A percentile compares a stretch with the other conserved stretches of the same genome.
These are phyloP conservation scores for Drosophila cracens DNA, from an alignment of 2,888 invertebrate species.

Conservation along the genomic window DNA sequence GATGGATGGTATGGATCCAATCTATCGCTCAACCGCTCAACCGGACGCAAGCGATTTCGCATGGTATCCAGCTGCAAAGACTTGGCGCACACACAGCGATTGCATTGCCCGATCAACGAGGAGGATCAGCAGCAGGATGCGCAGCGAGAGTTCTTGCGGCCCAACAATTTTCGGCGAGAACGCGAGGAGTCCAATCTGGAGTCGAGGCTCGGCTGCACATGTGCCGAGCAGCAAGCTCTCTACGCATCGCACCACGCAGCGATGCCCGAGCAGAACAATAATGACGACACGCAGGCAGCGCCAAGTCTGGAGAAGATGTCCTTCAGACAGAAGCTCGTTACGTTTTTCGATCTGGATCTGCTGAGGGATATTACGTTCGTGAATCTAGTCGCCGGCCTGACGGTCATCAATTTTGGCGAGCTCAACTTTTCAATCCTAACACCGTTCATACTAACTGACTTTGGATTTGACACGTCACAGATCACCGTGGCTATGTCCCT, in stretches of 20 bases:
- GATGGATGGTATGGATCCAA: constrained; percentile 85
- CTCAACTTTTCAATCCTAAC: constrained; percentile 90
- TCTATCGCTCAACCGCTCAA: constrained; percentile 64
- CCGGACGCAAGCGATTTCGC: constrained; percentile 69
- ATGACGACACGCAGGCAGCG: not conserved
- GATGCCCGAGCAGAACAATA: not conserved
- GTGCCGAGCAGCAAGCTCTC: constrained; percentile 73
- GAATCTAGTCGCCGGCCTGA: constrained; percentile 90
- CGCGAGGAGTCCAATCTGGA: constrained; percentile 72
- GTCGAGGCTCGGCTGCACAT: constrained; percentile 70
- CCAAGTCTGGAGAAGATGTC: constrained; percentile 43
- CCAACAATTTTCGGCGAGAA: constrained; percentile 82
- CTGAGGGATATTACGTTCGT: constrained; percentile 89
- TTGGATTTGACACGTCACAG: constrained; percentile 86
- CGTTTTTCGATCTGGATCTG: constrained; percentile 90
- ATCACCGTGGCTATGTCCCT: constrained; percentile 90
- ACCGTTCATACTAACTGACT: constrained; percentile 90
- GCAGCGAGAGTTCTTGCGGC: constrained; percentile 67
- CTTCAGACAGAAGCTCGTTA: constrained; percentile 87
- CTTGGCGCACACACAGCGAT: constrained; percentile 65
- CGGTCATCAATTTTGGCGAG: constrained; percentile 90
- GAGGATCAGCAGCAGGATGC: constrained; percentile 64
- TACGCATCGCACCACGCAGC: constrained; percentile 44
- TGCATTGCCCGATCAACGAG: constrained; percentile 71
- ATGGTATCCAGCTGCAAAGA: constrained; percentile 79